These are phyloP conservation scores for Zophobas morio DNA, from an alignment of 1,140 invertebrate species.

Conservation along the genomic window DNA sequence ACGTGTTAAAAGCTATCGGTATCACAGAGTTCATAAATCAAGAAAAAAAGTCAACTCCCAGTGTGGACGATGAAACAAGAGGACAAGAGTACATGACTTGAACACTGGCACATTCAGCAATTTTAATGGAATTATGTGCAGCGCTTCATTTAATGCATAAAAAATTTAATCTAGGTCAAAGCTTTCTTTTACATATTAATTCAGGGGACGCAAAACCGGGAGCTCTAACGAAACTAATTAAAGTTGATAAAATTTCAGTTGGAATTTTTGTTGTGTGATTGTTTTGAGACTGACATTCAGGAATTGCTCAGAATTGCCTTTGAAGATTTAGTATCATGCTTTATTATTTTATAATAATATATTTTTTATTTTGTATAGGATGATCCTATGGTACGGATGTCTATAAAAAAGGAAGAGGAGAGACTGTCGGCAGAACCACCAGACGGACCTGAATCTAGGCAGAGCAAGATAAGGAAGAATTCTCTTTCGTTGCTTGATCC, in stretches of 20 bases:
- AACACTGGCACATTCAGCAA: background rate
- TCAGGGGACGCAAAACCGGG: too few species aligned
- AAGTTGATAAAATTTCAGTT: too few species aligned
- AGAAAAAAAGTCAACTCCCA: background rate
- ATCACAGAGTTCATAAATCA: background rate
- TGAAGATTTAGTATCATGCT: slow-evolving; percentile 16
- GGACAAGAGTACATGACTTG: background rate
- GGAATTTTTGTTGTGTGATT: too few species aligned
- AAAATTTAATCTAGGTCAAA: background rate
- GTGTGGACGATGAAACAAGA: background rate
- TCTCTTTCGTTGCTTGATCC: slow-evolving; percentile 67
- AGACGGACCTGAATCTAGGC: background rate
- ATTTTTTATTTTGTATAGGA: slow-evolving; percentile 46
- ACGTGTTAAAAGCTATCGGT: background rate
- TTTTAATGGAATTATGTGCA: background rate
- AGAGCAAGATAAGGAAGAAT: slow-evolving; percentile 61
- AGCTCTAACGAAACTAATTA: too few species aligned
- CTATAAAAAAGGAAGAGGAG: slow-evolving; percentile 21
- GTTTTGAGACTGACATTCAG: background rate
- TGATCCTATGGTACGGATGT: slow-evolving; percentile 44
- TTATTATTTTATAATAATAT: background rate
- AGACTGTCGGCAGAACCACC: background rate
- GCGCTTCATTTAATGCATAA: background rate
- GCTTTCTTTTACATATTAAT: background rate
- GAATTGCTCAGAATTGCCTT: slow-evolving; percentile 34